Evolutionary conservation across 1,140 invertebrate genomes (phyloP).

Genomic region (Bicyclus anynana): DNA sequence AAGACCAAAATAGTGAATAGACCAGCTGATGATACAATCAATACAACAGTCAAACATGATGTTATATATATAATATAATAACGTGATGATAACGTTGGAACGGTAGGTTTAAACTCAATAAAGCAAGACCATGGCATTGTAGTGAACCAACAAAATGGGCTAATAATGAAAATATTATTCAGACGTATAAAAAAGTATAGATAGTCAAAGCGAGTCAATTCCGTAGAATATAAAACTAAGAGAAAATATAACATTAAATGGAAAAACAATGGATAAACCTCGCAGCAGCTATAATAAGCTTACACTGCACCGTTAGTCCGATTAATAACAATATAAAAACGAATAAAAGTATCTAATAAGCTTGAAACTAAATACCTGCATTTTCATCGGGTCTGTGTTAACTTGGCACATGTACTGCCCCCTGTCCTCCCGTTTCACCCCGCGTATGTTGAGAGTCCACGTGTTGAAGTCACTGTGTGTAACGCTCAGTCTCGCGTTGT

Average conservation of each 20-base stretch:
- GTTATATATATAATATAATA: too few relatives aligned
- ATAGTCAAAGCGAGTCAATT: neutral
- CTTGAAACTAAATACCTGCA: constrained; percentile 81
- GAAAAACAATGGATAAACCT: neutral
- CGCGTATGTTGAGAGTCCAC: constrained; percentile 91
- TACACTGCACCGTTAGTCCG: neutral
- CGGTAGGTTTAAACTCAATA: too few relatives aligned
- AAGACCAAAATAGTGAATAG: too few relatives aligned
- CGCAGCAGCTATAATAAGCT: neutral
- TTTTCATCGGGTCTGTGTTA: constrained; percentile 95
- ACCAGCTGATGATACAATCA: too few relatives aligned
- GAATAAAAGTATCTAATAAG: neutral
- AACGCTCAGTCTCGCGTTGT: constrained; percentile 90
- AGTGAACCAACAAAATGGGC: too few relatives aligned
- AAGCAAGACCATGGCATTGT: too few relatives aligned
- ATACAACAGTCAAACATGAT: too few relatives aligned
- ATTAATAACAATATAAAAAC: neutral
- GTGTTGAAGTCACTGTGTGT: constrained; percentile 92
- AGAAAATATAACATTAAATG: neutral
- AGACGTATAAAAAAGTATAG: too few relatives aligned
- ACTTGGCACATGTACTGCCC: constrained; percentile 96
- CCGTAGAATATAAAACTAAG: neutral
- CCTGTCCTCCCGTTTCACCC: constrained; percentile 89
- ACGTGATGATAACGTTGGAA: too few relatives aligned
- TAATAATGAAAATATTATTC: too few relatives aligned